Base-by-base conservation (phyloP, 2,113 vertebrate species). In the Poeciliopsis occidentalis region DNA sequence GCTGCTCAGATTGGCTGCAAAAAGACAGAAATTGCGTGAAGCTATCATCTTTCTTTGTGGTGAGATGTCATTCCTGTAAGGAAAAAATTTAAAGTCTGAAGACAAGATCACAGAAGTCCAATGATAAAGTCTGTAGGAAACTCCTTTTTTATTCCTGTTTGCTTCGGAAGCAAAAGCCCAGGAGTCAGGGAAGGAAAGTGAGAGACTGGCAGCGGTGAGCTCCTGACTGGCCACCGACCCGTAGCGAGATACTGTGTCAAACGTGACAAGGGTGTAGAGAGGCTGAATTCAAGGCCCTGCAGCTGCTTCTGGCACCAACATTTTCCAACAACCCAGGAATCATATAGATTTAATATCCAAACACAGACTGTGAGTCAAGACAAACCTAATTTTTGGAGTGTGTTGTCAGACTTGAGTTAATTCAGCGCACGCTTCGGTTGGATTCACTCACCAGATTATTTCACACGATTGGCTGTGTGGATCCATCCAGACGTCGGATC, bases 241-340 rank as follows among this genome's bases (percentile, higher is more conserved):
- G 22, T 85, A 82, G 79, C 85, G 47, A 80, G 84, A 78, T 69
- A 72, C 81, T 75, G 79, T 82, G 84, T 80, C 76, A 80, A 85
- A 89, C 84, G 88, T 92, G 89, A 93, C 67, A 30, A 29, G 88
- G 89, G 65, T 90, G 76, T 75, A 83, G 84, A 91, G 77, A 68
- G 71, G 80, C 79, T 75, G 54, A 47, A 81, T 79, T 79, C 60
- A 73, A 77, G 71, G 61, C 63, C 84, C 26, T 11, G 67, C 80
- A 81, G 85, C 81, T 73, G 75, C 80, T 41, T 62, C 73, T 39
- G 4, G 57, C 19, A 61, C 71, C 67, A 63, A 5, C 30, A 54
- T 67, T 69, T 79, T 70, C 76, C 64, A 73, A 44, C 60, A 71
- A 62, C 4, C 60, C 74, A 70, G 64, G 19, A 77, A 64, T 68